A percentile compares a stretch with the other conserved stretches of the same genome.
phyloP scores from a whole-genome alignment of 2,797 vertebrate genomes.

The Tragelaphus eurycerus region DNA sequence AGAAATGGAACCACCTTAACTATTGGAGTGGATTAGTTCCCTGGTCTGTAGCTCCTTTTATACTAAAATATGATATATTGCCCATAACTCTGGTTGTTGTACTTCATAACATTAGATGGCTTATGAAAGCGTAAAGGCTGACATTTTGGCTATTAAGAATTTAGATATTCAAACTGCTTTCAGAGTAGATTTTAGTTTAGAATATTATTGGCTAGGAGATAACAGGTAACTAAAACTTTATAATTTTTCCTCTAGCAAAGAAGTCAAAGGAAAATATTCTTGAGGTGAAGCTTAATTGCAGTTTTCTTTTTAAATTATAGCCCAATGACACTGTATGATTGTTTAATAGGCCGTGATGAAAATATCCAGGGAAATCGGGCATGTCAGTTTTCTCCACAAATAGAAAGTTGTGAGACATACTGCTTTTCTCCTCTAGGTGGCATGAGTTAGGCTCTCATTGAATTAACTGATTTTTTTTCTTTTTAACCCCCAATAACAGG shows the following conservation, averaged over 20 bases:
- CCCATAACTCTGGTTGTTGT: not conserved
- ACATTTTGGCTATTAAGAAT: not conserved
- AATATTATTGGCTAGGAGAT: not conserved
- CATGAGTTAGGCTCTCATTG: conserved; percentile 45
- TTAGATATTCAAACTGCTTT: not conserved
- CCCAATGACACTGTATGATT: not conserved
- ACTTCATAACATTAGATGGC: not conserved
- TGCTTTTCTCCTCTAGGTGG: conserved; percentile 63
- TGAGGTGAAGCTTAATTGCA: not conserved
- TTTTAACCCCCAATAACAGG: not conserved
- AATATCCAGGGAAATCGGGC: not conserved
- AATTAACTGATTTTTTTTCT: not conserved
- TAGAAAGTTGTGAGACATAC: not conserved
- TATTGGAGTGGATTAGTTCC: not conserved
- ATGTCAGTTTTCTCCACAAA: not conserved
- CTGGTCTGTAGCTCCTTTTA: not conserved
- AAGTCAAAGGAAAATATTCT: not conserved
- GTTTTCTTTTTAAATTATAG: not conserved
- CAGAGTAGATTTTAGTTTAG: not conserved
- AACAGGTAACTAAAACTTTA: not conserved
- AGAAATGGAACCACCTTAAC: conserved; percentile 26
- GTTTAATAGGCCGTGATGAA: not conserved
- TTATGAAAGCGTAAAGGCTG: not conserved
- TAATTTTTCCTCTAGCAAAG: not conserved
- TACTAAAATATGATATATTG: not conserved